Evolutionary conservation across 2,797 vertebrate species (phyloP).

Genomic region (Eulemur rubriventer): DNA sequence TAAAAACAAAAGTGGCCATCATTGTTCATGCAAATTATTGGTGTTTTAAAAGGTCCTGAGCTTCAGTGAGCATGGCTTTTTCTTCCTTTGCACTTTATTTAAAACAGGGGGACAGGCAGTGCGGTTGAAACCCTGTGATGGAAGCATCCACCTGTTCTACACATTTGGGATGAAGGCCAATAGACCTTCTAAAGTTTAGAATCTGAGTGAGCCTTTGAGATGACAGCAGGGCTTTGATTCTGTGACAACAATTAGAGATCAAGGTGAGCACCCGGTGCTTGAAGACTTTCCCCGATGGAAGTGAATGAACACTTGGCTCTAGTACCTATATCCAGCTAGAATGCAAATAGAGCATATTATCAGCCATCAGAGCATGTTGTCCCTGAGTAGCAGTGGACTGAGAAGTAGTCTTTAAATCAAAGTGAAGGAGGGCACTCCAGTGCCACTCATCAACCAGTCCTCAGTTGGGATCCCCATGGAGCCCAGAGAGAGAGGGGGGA

Average conservation of each 20-base stretch:
- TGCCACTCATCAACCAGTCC: neutral
- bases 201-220: neutral
- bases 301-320: neutral
- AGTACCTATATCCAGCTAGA: neutral
- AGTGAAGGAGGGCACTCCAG: neutral
- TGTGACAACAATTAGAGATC: neutral
- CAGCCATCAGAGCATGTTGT: neutral
- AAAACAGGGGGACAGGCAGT: neutral
- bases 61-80: neutral
- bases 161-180: neutral
- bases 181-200: neutral
- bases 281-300: slow-evolving; percentile 20
- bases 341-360: slow-evolving; percentile 9
- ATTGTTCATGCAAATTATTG: slow-evolving; percentile 56
- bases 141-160: neutral
- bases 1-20: slow-evolving; percentile 63
- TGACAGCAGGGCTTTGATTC: neutral
- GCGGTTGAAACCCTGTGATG: neutral
- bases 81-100: neutral
- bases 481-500: neutral
- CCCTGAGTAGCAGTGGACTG: neutral
- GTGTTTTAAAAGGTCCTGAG: neutral
- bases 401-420: slow-evolving; percentile 36
- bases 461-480: neutral
- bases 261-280: neutral